A percentile compares a stretch with the other conserved stretches of the same genome.
These are phyloP conservation scores for Acropora tenuis DNA, from an alignment of 64 coral and sea anemone genomes.

Conservation along the genomic window DNA sequence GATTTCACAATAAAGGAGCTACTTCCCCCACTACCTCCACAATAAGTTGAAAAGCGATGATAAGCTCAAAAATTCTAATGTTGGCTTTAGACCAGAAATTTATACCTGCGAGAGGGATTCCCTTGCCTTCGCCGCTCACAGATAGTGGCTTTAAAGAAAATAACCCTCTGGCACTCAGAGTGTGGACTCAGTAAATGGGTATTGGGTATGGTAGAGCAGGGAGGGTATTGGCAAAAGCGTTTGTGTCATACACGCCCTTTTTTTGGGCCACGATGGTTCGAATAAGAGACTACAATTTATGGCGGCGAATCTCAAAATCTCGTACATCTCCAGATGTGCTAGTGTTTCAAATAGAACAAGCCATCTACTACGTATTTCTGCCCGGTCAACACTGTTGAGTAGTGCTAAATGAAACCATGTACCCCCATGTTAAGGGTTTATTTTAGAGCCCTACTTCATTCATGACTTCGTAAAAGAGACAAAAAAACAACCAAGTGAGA, in stretches of 20 bases:
- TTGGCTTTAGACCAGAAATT: neutral
- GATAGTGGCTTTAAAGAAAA: neutral
- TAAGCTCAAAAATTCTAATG: slow-evolving; percentile 22
- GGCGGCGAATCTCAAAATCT: too few species aligned
- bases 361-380: too few species aligned
- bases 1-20: slow-evolving; percentile 15
- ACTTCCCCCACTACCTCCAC: neutral
- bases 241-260: too few species aligned
- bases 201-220: neutral
- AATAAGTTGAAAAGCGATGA: slow-evolving; percentile 12
- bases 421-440: neutral
- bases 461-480: too few species aligned
- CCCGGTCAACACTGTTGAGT: too few species aligned
- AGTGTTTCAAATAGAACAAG: too few species aligned
- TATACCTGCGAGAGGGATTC: neutral
- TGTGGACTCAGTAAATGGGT: neutral
- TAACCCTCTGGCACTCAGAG: neutral
- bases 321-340: too few species aligned
- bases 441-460: neutral
- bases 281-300: too few species aligned
- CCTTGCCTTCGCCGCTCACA: neutral
- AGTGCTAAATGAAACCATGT: neutral
- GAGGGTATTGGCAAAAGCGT: too few species aligned
- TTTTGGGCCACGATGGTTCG: too few species aligned
- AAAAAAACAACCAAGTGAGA: neutral